Evolutionary conservation across 2,888 invertebrate species (phyloP).

Genomic region (Pogonocherus hispidulus): DNA sequence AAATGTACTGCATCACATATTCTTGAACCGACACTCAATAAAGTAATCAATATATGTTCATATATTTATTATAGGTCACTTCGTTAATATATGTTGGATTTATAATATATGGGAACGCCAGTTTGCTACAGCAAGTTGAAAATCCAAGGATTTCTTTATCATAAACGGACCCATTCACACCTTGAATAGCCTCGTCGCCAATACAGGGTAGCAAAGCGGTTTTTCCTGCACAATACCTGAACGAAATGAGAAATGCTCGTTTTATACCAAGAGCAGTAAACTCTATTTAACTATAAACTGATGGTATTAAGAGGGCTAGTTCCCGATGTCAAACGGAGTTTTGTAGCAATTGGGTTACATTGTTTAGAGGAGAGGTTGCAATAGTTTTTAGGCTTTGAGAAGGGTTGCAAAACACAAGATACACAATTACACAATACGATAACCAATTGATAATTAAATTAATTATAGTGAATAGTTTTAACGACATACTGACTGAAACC

Average conservation of each 20-base stretch:
- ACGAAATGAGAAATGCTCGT: not conserved
- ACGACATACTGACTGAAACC: too few relatives aligned
- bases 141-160: not conserved
- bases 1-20: too few relatives aligned
- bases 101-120: too few relatives aligned
- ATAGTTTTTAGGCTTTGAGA: not conserved
- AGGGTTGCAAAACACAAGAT: too few relatives aligned
- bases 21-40: too few relatives aligned
- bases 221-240: not conserved
- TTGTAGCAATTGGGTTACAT: not conserved
- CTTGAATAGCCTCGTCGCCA: not conserved
- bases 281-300: not conserved
- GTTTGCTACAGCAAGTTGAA: not conserved
- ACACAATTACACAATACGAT: too few relatives aligned
- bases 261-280: not conserved
- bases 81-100: too few relatives aligned
- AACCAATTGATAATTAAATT: not conserved
- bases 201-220: not conserved
- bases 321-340: not conserved
- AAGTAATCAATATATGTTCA: too few relatives aligned
- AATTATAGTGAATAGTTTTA: too few relatives aligned
- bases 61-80: too few relatives aligned
- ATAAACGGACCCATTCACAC: not conserved
- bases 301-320: not conserved
- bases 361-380: not conserved